A percentile compares a stretch with the other conserved stretches of the same genome.
These are phyloP conservation scores for Thaumatotibia leucotreta DNA, from an alignment of 1,140 invertebrate species.

Conservation along the genomic window DNA sequence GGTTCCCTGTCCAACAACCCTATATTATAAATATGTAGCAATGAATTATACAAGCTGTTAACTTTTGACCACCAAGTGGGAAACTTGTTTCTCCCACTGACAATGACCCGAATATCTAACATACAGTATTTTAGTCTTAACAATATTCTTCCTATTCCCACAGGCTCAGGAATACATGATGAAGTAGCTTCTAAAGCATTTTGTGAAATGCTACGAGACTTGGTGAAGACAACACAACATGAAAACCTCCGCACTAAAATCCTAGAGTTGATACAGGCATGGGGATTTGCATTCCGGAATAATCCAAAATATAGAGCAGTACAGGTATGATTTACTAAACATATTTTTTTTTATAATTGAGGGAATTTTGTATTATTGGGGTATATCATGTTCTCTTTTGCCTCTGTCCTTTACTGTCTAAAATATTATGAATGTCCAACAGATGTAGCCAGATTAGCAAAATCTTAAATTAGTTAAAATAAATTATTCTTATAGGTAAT, in stretches of 20 bases:
- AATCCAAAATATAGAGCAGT: constrained; percentile 92
- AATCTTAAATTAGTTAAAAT: too few relatives aligned
- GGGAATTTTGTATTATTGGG: too few relatives aligned
- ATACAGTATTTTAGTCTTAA: not conserved
- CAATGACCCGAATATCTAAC: not conserved
- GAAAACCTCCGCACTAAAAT: constrained; percentile 93
- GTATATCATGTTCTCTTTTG: too few relatives aligned
- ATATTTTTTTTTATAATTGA: constrained; percentile 18
- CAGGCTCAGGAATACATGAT: constrained; percentile 87
- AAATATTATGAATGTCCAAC: too few relatives aligned
- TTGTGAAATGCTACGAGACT: constrained; percentile 95
- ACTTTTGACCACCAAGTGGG: too few relatives aligned
- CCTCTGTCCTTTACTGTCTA: too few relatives aligned
- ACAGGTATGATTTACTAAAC: constrained; percentile 77
- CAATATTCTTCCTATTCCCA: not conserved
- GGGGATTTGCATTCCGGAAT: constrained; percentile 97
- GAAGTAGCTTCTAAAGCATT: constrained; percentile 95
- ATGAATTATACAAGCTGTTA: too few relatives aligned
- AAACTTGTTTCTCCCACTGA: too few relatives aligned
- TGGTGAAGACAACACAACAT: constrained; percentile 88
- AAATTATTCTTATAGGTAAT: too few relatives aligned
- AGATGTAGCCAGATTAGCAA: too few relatives aligned
- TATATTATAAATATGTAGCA: too few relatives aligned
- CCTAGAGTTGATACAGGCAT: constrained; percentile 96
- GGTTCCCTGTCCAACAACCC: too few relatives aligned